phyloP scores from a whole-genome alignment of 2,113 vertebrate genomes.

The Blennius ocellaris region DNA sequence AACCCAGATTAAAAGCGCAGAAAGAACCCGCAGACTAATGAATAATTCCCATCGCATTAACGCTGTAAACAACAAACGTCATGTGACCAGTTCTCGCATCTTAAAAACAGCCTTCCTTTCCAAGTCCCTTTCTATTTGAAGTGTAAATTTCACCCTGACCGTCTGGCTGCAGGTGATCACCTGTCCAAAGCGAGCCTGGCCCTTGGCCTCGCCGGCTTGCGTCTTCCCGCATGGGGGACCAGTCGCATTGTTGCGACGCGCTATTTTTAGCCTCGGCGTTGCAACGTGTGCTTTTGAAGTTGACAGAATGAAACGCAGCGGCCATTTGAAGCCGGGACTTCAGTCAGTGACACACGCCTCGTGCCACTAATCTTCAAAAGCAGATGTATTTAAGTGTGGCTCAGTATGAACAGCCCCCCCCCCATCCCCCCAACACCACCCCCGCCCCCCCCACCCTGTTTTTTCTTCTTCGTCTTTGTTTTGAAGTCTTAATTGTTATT shows the following conservation, averaged over 20 bases:
- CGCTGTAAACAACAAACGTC: no score
- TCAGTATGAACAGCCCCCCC: slow-evolving; percentile 45
- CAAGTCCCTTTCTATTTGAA: slow-evolving; percentile 25
- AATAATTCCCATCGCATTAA: not conserved
- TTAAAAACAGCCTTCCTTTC: slow-evolving; percentile 3
- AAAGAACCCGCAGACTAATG: no score
- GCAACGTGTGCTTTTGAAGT: slow-evolving; percentile 72
- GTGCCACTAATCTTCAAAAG: slow-evolving; percentile 74
- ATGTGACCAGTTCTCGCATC: no score
- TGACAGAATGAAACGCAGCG: slow-evolving; percentile 60
- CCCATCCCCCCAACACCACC: no score
- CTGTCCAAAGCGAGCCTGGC: slow-evolving; percentile 44
- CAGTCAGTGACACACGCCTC: slow-evolving; percentile 64
- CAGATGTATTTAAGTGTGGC: slow-evolving; percentile 38
- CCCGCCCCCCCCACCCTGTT: not conserved
- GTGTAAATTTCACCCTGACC: slow-evolving; percentile 11
- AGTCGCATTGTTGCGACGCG: slow-evolving; percentile 32
- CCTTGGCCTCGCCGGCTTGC: not conserved
- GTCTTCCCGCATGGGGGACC: slow-evolving; percentile 26
- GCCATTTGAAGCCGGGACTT: slow-evolving; percentile 66
- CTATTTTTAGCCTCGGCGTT: slow-evolving; percentile 63
- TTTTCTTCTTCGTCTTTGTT: slow-evolving; percentile 45
- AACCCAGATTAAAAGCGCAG: no score
- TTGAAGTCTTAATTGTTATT: slow-evolving; percentile 78
- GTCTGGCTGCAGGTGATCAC: slow-evolving; percentile 48